Evolutionary conservation across 2,888 invertebrate genomes (phyloP).

Genomic region (Agrotis segetum): DNA sequence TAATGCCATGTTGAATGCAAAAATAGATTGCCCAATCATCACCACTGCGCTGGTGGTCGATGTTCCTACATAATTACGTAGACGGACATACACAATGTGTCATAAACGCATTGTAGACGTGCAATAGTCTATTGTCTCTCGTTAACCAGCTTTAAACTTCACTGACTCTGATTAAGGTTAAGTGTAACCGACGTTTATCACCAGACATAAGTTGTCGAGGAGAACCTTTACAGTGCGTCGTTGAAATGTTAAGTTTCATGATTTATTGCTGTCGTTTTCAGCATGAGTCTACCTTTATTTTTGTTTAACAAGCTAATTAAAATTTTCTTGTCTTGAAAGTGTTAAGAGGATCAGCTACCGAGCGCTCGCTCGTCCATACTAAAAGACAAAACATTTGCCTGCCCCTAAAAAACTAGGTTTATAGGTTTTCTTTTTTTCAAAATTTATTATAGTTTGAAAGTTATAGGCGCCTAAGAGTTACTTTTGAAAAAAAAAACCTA

Average conservation of each 20-base stretch:
- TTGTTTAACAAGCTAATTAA: not conserved
- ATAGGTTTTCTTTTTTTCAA: too few relatives aligned
- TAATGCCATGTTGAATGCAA: slow-evolving; percentile 7
- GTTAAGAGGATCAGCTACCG: too few relatives aligned
- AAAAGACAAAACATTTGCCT: too few relatives aligned
- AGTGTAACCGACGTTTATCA: slow-evolving; percentile 42
- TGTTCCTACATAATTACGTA: slow-evolving; percentile 32
- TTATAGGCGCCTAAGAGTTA: too few relatives aligned
- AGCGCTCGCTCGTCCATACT: too few relatives aligned
- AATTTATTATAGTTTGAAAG: too few relatives aligned
- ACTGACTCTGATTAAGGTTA: slow-evolving; percentile 56
- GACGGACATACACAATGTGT: slow-evolving; percentile 46
- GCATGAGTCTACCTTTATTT: not conserved
- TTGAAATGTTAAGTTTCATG: slow-evolving; percentile 17
- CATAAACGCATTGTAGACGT: slow-evolving; percentile 53
- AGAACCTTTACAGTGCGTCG: slow-evolving; percentile 16
- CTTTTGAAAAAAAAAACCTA: too few relatives aligned
- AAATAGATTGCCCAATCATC: slow-evolving; percentile 13
- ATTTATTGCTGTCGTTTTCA: slow-evolving; percentile 9
- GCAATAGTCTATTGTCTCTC: slow-evolving; percentile 61
- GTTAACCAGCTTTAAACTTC: slow-evolving; percentile 41
- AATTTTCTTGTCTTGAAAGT: not conserved
- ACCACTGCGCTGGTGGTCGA: slow-evolving; percentile 49
- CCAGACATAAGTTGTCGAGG: slow-evolving; percentile 12
- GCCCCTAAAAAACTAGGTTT: too few relatives aligned